Percentiles rank a stretch among this genome's conserved stretches.
Evolutionary conservation across 1,140 invertebrate genomes (phyloP).

Genomic region (Tenebrio molitor): DNA sequence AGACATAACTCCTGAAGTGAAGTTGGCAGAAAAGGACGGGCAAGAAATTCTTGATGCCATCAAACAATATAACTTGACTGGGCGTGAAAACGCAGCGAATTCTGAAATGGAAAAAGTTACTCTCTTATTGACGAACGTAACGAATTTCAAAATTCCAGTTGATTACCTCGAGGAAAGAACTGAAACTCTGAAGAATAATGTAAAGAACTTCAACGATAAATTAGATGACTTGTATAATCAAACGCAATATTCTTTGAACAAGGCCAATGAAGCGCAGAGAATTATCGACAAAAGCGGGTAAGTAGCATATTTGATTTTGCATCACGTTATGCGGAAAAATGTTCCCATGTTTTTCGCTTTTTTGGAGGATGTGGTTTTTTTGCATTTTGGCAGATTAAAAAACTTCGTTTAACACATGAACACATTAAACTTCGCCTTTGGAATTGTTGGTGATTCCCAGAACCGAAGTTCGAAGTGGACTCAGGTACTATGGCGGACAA

Average conservation of each 20-base stretch:
- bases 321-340: too few species aligned
- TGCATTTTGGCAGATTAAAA: too few species aligned
- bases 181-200: slow-evolving; percentile 70
- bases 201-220: slow-evolving; percentile 75
- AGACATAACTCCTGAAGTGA: slow-evolving; percentile 78
- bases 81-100: slow-evolving; percentile 68
- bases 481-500: too few species aligned
- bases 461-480: too few species aligned
- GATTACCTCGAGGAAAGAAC: slow-evolving; percentile 71
- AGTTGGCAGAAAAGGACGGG: slow-evolving; percentile 82
- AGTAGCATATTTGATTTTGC: slow-evolving; percentile 67
- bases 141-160: slow-evolving; percentile 76
- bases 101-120: slow-evolving; percentile 74
- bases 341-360: too few species aligned
- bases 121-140: slow-evolving; percentile 77
- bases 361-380: too few species aligned
- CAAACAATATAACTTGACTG: slow-evolving; percentile 71
- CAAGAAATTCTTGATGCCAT: slow-evolving; percentile 79
- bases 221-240: slow-evolving; percentile 81
- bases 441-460: too few species aligned
- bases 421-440: too few species aligned
- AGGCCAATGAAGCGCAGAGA: slow-evolving; percentile 73
- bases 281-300: slow-evolving; percentile 73
- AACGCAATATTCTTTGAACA: slow-evolving; percentile 73
- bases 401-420: too few species aligned